Evolutionary conservation across 2,113 vertebrate species (phyloP).

Genomic region (Pygathrix nemaeus): DNA sequence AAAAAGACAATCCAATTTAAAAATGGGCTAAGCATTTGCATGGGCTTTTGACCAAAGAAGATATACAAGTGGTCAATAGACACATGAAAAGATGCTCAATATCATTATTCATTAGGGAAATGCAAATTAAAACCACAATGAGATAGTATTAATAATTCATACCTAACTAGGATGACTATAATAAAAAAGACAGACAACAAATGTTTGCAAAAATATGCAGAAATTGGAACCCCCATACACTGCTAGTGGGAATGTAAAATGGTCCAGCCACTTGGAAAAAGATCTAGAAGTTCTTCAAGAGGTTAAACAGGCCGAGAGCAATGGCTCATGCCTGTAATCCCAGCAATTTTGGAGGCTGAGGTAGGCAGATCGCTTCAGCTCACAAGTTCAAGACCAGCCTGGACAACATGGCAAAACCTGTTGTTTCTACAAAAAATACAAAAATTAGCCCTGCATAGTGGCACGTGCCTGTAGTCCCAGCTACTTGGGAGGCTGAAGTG

Average conservation of each 20-base stretch:
- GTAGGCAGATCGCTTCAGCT: too few relatives aligned
- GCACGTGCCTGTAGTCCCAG: too few relatives aligned
- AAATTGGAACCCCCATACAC: not conserved
- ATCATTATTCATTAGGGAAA: not conserved
- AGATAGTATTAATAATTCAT: not conserved
- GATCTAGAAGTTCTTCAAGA: not conserved
- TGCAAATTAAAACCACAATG: not conserved
- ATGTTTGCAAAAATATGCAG: not conserved
- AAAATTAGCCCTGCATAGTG: too few relatives aligned
- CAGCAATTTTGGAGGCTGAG: too few relatives aligned
- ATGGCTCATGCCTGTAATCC: too few relatives aligned
- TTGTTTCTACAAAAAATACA: too few relatives aligned
- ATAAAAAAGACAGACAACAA: not conserved
- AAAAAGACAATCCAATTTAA: not conserved
- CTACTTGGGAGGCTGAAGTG: too few relatives aligned
- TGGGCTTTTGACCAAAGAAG: not conserved
- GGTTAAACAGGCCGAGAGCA: not conserved
- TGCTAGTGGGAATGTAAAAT: not conserved
- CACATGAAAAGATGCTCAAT: not conserved
- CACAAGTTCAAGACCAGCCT: too few relatives aligned
- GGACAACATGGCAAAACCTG: too few relatives aligned
- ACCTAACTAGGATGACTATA: not conserved
- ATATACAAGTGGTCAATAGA: not conserved
- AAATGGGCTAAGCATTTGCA: not conserved
- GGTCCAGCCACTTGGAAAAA: not conserved